Evolutionary conservation across 2,113 vertebrate genomes (phyloP).

Genomic region (Phodopus roborovskii): DNA sequence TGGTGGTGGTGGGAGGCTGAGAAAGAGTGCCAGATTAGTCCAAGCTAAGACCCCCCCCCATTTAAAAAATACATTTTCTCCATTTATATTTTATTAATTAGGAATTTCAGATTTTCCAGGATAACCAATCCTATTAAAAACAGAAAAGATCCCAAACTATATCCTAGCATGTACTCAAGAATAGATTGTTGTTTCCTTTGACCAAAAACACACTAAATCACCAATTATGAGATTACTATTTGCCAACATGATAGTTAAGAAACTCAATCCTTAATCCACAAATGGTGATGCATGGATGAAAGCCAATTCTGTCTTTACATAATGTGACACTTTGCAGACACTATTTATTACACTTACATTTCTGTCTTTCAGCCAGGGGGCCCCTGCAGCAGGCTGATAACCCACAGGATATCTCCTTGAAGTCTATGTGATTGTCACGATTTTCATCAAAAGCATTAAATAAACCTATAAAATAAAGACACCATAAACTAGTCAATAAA

Average conservation of each 20-base stretch:
- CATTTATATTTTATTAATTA: background rate
- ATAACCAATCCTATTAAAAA: conserved; percentile 30
- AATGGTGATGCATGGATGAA: conserved; percentile 28
- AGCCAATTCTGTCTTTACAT: background rate
- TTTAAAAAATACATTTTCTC: background rate
- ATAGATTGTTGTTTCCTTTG: background rate
- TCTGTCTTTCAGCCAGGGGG: conserved; percentile 97
- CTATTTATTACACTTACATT: conserved; percentile 91
- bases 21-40: background rate
- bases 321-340: conserved; percentile 53
- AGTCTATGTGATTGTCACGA: conserved; percentile 99
- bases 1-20: too few relatives aligned
- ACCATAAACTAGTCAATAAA: conserved; percentile 71
- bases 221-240: conserved; percentile 19
- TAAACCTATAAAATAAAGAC: conserved; percentile 89
- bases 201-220: conserved; percentile 44
- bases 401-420: conserved; percentile 99
- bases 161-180: conserved; percentile 7
- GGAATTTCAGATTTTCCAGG: background rate
- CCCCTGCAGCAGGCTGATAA: conserved; percentile 98
- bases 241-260: conserved; percentile 39
- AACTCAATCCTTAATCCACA: conserved; percentile 31
- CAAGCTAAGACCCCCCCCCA: background rate
- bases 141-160: conserved; percentile 16
- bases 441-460: conserved; percentile 99